Evolutionary conservation across 2,888 invertebrate species (phyloP), one percentile per base, ranked within the genome.

Genomic region (Drosophila kokeensis): DNA sequence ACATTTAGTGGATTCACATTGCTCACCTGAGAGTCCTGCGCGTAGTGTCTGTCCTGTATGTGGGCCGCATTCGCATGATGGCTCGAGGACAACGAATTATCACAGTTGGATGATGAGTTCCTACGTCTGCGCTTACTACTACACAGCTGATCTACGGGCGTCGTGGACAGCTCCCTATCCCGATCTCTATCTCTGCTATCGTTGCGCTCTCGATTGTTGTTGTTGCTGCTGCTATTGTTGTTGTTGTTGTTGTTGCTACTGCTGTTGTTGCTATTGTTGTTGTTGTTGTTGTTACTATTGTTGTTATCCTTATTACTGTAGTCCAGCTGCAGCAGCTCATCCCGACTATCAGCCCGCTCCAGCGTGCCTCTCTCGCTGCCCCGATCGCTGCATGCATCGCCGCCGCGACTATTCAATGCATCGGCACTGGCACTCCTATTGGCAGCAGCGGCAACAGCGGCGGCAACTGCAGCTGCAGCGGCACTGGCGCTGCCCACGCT

Each of bases 21-120:
- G 32, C 86, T 91, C 92, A 95, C 95, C 95, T 95, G 95, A 94
- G 95, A 94, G 93, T 95, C 95, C 92, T 93, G 93, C 81, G 94
- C 94, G 93, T 94, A 94, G 94, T 94, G 95, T 93, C 95, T 94
- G 93, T 95, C 95, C 93, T 94, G 93, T 92, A 93, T 91, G 92
- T 92, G 93, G 81, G 81, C 76, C 88, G 92, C 91, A 90, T 92
- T 94, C 73, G 72, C 76, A 91, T 94, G 94, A 91, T 94, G 94
- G 91, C 95, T 94, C 91, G 94, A 94, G 91, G 94, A 94, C 92
- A 94, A 93, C 92, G 94, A 94, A 93, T 94, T 94, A 94, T 95
- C 95, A 94, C 95, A 95, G 94, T 95, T 95, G 92, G 93, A 93
- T 93, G 93, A 93, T 93, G 93, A 93, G 93, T 93, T 95, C 95